Evolutionary conservation across 2,797 vertebrate species (phyloP).

Genomic region (Dromococcyx pavoninus): DNA sequence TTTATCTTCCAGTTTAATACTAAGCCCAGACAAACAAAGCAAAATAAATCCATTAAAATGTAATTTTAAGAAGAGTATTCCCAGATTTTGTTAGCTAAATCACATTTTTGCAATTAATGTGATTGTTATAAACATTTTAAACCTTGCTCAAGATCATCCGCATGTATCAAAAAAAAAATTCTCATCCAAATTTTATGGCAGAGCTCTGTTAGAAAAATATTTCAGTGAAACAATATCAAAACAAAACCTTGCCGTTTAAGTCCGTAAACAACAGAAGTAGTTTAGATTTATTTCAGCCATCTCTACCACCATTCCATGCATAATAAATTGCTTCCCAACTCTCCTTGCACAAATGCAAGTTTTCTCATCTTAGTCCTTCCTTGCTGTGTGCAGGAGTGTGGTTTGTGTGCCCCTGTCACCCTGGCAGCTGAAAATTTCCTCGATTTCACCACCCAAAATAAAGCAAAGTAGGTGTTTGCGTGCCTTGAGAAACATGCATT

Average conservation of each 20-base stretch:
- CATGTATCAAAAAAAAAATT: not conserved
- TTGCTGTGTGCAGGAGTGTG: not conserved
- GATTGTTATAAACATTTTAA: not conserved
- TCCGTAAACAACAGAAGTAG: not conserved
- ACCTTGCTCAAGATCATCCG: not conserved
- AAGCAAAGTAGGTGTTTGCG: not conserved
- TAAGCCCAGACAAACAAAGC: not conserved
- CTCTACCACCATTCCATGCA: accelerated
- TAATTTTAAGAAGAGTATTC: not conserved
- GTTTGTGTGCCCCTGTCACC: accelerated
- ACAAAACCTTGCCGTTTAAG: not conserved
- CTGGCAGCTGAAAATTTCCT: not conserved
- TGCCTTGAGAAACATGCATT: accelerated
- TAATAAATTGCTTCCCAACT: not conserved
- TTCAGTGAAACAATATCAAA: not conserved
- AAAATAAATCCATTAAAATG: conserved; percentile 27
- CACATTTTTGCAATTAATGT: not conserved
- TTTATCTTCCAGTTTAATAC: conserved; percentile 1
- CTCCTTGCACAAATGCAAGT: not conserved
- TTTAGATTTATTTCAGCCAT: not conserved
- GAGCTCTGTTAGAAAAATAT: not conserved
- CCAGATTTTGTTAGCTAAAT: conserved; percentile 1
- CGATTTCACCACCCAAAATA: not conserved
- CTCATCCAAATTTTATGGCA: not conserved
- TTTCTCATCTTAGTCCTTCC: accelerated